These are phyloP conservation scores for Tragelaphus buxtoni DNA, from an alignment of 2,113 vertebrate genomes.

Conservation along the genomic window DNA sequence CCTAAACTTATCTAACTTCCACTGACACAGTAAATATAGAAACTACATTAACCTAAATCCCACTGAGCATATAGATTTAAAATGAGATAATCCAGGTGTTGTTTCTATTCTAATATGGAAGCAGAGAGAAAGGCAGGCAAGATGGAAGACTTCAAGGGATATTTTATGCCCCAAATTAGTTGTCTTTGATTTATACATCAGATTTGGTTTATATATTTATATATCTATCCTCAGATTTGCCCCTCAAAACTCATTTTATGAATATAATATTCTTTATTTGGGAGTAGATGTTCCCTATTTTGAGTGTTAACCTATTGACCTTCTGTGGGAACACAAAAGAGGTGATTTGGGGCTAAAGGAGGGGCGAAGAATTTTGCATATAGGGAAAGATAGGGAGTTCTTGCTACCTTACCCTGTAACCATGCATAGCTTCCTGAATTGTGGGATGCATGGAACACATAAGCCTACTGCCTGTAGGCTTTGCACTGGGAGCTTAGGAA, in stretches of 20 bases:
- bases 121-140: neutral
- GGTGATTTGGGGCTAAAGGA: neutral
- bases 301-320: neutral
- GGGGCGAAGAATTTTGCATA: neutral
- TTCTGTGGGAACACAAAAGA: neutral
- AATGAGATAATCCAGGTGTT: slow-evolving; percentile 22
- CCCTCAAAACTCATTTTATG: neutral
- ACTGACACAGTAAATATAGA: neutral
- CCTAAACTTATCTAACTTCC: neutral
- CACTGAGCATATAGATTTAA: slow-evolving; percentile 9
- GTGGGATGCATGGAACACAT: neutral
- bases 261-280: neutral
- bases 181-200: neutral
- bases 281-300: neutral
- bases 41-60: neutral
- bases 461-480: neutral
- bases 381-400: neutral
- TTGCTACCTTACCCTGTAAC: neutral
- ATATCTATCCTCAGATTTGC: neutral
- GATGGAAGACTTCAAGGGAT: neutral
- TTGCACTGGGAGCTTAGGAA: neutral
- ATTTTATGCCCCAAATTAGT: neutral
- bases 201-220: neutral
- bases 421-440: neutral
- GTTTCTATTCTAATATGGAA: neutral